Evolutionary conservation across 2,113 vertebrate species (phyloP), one percentile per base, ranked within the genome.

Genomic region (Vidua macroura): DNA sequence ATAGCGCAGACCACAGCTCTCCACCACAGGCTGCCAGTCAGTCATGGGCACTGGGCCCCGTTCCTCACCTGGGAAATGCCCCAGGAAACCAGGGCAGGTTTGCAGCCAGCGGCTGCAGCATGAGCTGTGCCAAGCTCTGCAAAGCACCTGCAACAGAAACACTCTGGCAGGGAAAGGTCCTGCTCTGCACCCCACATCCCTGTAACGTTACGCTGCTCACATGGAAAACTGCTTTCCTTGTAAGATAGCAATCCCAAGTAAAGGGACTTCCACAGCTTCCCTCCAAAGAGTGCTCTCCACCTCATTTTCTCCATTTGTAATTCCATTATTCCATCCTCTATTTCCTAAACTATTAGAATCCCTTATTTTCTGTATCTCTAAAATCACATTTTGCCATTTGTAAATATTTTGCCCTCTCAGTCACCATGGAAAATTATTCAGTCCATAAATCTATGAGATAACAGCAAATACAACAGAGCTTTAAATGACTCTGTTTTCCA

Each of bases 1-100:
- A 12, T 0, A 11, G 44, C 0, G 10, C 49, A 13, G 25, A 15
- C 7, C 37, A 15, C 4, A 2, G 8, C 1, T 9, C 30, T 13
- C 7, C 62, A 11, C 1, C 48, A 2, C 60, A 35, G 58, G 1
- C 63, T 10, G 23, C 2, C 60, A 41, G 28, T 4, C 64, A 14
- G 6, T 3, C 63, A 12, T 0, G 0, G 2, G 46, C 46, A 11
- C 53, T 1, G 6, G 13, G 10, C 44, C 33, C 43, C 2, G 0
- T 1, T 27, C 19, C 28, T 17, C 11, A 6, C 31, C 64, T 9
- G 1, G 49, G 14, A 37, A 41, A 13, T 11, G 13, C 0, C 7
- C 0, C 9, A 0, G 8, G 49, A 11, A 28, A 3, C 5, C 19
- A 6, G n/a, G 31, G 19, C 5, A 6, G 2, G 0, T 10, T 6